Base-by-base conservation (phyloP, 2,888 invertebrate species). In the Leptura quadrifasciata region DNA sequence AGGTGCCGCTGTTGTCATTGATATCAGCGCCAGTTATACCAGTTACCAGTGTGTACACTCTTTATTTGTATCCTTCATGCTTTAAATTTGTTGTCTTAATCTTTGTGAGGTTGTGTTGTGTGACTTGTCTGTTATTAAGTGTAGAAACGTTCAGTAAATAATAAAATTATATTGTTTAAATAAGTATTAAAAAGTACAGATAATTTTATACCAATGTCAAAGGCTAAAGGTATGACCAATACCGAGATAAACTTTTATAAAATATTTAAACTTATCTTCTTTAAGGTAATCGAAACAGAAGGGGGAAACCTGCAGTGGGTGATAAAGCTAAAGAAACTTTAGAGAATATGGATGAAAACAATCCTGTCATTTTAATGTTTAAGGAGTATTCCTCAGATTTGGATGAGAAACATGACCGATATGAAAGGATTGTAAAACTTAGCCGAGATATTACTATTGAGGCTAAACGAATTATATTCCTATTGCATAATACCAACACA, bases 391-490 rank as follows among this genome's bases (percentile, higher is more conserved):
- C 94, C 0, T 75, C 85, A 0, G 93, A 94, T 85, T 88, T 97
- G 52, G 96, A 95, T 83, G 91, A 91, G 0, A 94, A 95, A 80
- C 95, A 97, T 84, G 97, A 97, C 88, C 93, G 95, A 77, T 93
- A 95, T 84, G 97, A 97, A 87, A 90, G 95, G 60, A 92, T 97
- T 35, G 93, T 97, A 0, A 97, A 97, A 89, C 87, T 94, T 0
- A 93, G 95, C 78, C 91, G 97, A 27, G 97, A 97, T 86, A 92
- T 97, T 20, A 97, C 96, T 0, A 96, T 97, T 81, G 96, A 97
- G 86, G 96, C 97, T 88, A 98, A 98, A 87, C 90, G 97, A 76
- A 94, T 96, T 5, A 98, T 97, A 81, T 97, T 97, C 87, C 89
- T 95, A 12, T 89, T 98, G 20, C 97, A 97, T 87, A 94, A 95